phyloP scores from a whole-genome alignment of 2,113 vertebrate genomes.

The Puma concolor region DNA sequence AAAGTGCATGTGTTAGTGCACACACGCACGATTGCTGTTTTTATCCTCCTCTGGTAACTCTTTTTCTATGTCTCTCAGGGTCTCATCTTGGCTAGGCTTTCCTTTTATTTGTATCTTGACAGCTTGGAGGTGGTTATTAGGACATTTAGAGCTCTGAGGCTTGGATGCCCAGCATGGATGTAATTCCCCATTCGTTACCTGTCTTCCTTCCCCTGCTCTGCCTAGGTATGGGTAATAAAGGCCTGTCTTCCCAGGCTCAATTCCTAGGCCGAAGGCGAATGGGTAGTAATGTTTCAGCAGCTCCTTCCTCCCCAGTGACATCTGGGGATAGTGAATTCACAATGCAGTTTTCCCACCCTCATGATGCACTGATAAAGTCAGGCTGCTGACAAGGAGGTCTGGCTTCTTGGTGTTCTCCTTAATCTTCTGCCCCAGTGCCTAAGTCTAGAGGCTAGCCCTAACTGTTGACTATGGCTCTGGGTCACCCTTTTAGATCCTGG shows the following conservation, averaged over 20 bases:
- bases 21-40: background rate
- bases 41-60: background rate
- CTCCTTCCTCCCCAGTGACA: background rate
- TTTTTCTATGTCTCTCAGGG: background rate
- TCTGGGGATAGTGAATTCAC: background rate
- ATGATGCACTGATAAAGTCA: background rate
- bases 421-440: accelerated
- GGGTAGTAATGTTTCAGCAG: background rate
- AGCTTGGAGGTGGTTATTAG: background rate
- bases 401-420: background rate
- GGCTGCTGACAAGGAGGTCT: background rate
- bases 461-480: background rate
- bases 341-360: background rate
- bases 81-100: background rate
- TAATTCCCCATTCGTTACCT: background rate
- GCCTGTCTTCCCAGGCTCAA: background rate
- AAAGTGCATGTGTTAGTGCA: background rate
- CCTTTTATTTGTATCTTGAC: background rate
- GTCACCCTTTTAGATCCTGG: background rate
- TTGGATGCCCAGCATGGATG: background rate
- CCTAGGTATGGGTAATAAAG: background rate
- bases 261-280: background rate
- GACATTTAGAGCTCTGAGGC: background rate
- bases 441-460: background rate
- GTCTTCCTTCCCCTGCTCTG: background rate